Percentiles rank a stretch among this genome's conserved stretches.
These are phyloP conservation scores for Nematopogon swammerdamellus DNA, from an alignment of 2,888 invertebrate genomes.

Conservation along the genomic window DNA sequence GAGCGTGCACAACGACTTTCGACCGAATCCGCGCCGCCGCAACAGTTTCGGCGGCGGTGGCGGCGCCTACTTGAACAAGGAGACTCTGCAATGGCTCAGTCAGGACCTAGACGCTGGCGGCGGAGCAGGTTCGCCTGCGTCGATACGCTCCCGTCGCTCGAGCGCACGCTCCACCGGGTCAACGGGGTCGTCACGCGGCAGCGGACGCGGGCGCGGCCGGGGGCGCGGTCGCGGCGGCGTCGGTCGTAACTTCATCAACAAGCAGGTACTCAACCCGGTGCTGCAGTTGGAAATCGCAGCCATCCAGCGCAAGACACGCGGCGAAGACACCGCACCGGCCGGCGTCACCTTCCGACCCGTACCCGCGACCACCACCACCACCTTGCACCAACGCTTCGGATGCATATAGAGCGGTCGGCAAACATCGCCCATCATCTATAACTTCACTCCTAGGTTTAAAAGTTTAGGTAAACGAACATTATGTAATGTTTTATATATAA, in stretches of 20 bases:
- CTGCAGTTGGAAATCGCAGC: slow-evolving; percentile 46
- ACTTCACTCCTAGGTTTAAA: no score
- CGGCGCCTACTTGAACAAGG: slow-evolving; percentile 31
- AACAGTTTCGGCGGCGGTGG: not conserved
- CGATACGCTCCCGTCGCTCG: slow-evolving; percentile 20
- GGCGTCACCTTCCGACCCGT: slow-evolving; percentile 36
- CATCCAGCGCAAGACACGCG: slow-evolving; percentile 32
- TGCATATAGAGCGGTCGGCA: no score
- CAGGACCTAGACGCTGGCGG: slow-evolving; percentile 16
- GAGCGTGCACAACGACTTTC: slow-evolving; percentile 43
- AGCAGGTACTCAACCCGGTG: slow-evolving; percentile 33
- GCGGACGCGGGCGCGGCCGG: slow-evolving; percentile 32
- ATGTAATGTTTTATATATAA: no score
- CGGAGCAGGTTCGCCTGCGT: not conserved
- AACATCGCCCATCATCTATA: no score
- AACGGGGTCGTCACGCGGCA: slow-evolving; percentile 23
- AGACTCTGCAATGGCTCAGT: slow-evolving; percentile 37
- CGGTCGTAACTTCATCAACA: slow-evolving; percentile 11
- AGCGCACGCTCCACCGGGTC: slow-evolving; percentile 24
- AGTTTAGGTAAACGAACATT: no score
- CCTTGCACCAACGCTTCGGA: slow-evolving; percentile 46
- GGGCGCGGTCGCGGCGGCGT: slow-evolving; percentile 36
- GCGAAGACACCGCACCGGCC: slow-evolving; percentile 15
- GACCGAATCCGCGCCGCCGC: not conserved
- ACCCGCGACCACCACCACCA: slow-evolving; percentile 36